These are phyloP conservation scores for Junco hyemalis DNA, from an alignment of 2,113 vertebrate genomes.

Conservation along the genomic window DNA sequence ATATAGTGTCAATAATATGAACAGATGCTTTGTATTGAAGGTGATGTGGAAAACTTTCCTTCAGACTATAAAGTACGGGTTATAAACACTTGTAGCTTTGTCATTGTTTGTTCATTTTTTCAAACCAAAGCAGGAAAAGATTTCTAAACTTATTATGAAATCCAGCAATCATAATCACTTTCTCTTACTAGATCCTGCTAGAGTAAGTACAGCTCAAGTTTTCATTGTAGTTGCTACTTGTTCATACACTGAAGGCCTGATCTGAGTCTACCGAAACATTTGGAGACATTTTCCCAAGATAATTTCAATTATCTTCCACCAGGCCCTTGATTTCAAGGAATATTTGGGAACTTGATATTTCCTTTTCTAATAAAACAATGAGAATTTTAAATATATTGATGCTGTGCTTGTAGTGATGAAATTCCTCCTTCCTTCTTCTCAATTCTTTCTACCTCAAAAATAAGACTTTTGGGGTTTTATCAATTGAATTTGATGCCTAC, in stretches of 20 bases:
- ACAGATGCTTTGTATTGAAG: neutral
- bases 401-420: neutral
- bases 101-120: neutral
- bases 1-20: constrained; percentile 21
- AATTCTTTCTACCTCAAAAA: neutral
- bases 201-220: neutral
- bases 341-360: neutral
- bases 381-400: neutral
- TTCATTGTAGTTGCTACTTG: neutral
- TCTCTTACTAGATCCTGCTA: neutral
- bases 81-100: constrained; percentile 10
- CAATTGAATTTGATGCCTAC: neutral
- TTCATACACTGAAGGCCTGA: neutral
- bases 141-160: neutral
- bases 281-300: neutral
- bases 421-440: neutral
- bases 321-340: neutral
- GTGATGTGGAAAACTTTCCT: neutral
- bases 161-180: neutral
- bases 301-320: neutral
- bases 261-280: neutral
- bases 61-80: neutral
- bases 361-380: neutral
- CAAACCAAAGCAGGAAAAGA: neutral
- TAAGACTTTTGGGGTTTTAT: neutral